Evolutionary conservation across 2,113 vertebrate species (phyloP).

Genomic region (Cygnus atratus): DNA sequence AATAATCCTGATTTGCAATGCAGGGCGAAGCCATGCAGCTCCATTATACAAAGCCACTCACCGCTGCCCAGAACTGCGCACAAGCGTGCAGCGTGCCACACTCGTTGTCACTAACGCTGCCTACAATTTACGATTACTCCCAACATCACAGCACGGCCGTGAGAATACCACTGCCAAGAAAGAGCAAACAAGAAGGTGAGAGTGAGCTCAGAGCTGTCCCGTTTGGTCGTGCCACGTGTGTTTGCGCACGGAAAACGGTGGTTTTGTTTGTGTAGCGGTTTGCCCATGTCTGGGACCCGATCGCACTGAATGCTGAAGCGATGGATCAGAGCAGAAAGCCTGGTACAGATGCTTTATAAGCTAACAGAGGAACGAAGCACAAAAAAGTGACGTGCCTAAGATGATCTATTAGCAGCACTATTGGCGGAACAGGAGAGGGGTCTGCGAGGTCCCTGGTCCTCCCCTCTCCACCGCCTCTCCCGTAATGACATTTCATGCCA

Average conservation of each 20-base stretch:
- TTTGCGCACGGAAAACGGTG: fast-evolving
- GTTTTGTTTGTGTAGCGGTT: neutral
- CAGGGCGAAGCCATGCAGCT: neutral
- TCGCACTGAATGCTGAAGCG: neutral
- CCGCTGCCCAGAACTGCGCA: neutral
- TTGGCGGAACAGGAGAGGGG: neutral
- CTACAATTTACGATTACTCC: neutral
- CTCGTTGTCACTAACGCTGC: neutral
- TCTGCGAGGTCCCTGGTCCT: neutral
- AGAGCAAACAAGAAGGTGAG: neutral
- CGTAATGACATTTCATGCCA: neutral
- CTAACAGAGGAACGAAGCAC: neutral
- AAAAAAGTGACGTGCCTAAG: neutral
- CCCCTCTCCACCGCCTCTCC: fast-evolving
- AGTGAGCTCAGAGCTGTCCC: neutral
- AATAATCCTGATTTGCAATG: neutral
- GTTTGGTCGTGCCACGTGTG: neutral
- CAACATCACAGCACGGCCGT: fast-evolving
- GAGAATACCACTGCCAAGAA: neutral
- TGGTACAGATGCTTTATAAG: neutral
- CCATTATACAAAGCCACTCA: neutral
- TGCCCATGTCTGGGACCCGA: neutral
- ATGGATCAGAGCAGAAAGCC: neutral
- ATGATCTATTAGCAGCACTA: fast-evolving
- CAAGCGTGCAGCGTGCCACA: fast-evolving